Evolutionary conservation across 2,113 vertebrate genomes (phyloP).

Genomic region (Cephalopterus ornatus): DNA sequence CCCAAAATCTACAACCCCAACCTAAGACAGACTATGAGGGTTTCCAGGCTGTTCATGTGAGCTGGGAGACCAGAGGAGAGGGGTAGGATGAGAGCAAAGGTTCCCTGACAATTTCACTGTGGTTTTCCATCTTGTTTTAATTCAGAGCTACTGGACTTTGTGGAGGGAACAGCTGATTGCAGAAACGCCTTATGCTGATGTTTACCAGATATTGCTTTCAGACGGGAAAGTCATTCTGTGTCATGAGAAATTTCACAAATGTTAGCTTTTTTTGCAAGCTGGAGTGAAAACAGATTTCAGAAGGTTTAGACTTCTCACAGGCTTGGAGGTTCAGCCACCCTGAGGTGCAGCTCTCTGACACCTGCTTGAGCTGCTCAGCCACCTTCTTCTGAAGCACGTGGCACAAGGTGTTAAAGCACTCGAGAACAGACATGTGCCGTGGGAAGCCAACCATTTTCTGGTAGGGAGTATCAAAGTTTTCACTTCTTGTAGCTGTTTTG

Average conservation of each 20-base stretch:
- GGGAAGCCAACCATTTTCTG: not conserved
- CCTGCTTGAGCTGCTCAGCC: not conserved
- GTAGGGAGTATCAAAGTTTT: not conserved
- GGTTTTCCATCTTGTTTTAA: constrained; percentile 5
- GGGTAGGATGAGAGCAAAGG: not conserved
- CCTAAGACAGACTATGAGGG: not conserved
- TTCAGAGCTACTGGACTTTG: not conserved
- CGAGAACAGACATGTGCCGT: not conserved
- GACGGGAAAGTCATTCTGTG: not conserved
- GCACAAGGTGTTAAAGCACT: not conserved
- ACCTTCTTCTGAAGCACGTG: not conserved
- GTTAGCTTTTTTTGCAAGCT: not conserved
- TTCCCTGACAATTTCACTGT: not conserved
- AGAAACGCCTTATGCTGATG: not conserved
- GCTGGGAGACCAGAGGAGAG: not conserved
- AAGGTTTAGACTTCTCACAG: not conserved
- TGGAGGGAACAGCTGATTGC: not conserved
- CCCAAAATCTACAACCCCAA: not conserved
- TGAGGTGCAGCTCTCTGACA: not conserved
- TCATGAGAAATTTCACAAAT: constrained; percentile 13
- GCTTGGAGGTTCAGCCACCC: not conserved
- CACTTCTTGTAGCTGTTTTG: not conserved
- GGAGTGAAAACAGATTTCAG: not conserved
- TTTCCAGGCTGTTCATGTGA: not conserved
- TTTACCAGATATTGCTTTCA: constrained; percentile 15